These are phyloP conservation scores for Amyelois transitella DNA, from an alignment of 1,140 invertebrate genomes.

Conservation along the genomic window DNA sequence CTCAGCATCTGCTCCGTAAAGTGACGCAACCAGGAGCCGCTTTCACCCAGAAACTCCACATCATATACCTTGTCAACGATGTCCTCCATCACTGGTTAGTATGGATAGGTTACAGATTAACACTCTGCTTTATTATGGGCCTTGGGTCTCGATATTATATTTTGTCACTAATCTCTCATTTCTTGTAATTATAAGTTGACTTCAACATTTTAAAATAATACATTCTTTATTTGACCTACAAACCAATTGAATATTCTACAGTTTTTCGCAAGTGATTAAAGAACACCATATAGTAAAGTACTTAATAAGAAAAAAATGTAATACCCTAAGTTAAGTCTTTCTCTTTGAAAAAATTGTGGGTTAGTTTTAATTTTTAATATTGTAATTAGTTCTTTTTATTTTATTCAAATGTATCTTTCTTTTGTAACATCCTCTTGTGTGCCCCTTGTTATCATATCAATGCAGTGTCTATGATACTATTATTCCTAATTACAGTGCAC, in stretches of 20 bases:
- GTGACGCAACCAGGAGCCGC: constrained; percentile 81
- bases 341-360: background rate
- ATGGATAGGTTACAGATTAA: constrained; percentile 13
- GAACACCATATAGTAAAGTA: too few species aligned
- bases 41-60: constrained; percentile 94
- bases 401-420: background rate
- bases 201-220: too few species aligned
- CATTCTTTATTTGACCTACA: too few species aligned
- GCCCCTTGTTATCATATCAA: constrained; percentile 40
- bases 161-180: background rate
- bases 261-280: too few species aligned
- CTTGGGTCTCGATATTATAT: too few species aligned
- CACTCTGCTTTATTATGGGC: too few species aligned
- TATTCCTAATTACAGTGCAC: constrained; percentile 83
- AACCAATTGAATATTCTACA: too few species aligned
- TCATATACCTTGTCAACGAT: constrained; percentile 99
- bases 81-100: constrained; percentile 97
- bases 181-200: too few species aligned
- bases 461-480: constrained; percentile 70
- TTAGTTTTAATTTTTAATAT: background rate
- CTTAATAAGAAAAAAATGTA: too few species aligned
- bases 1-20: constrained; percentile 88
- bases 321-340: too few species aligned
- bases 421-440: constrained; percentile 16
- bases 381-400: constrained; percentile 6